A percentile compares a stretch with the other conserved stretches of the same genome.
phyloP scores from a whole-genome alignment of 2,888 invertebrate genomes.

The Saturnia pavonia region DNA sequence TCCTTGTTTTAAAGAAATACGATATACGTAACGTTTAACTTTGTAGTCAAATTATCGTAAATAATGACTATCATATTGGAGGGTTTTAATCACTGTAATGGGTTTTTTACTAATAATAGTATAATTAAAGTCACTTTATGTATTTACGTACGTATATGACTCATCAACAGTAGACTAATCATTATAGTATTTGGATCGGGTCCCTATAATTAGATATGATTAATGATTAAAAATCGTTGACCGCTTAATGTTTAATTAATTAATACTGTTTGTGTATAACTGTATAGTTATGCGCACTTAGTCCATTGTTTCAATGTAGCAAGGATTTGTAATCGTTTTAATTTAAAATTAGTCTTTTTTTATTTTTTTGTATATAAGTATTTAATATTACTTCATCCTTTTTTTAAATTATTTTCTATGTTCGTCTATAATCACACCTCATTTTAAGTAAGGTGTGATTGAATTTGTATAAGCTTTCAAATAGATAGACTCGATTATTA shows the following conservation, averaged over 20 bases:
- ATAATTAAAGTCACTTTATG: background rate
- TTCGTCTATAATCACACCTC: no score
- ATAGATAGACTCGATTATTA: no score
- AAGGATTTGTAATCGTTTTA: background rate
- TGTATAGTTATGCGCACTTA: background rate
- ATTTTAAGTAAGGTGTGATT: no score
- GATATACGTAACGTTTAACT: background rate
- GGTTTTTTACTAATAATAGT: background rate
- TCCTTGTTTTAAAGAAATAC: background rate
- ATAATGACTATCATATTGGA: background rate
- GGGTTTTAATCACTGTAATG: background rate
- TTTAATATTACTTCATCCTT: background rate
- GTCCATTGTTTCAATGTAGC: background rate
- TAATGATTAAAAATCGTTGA: conserved; percentile 13
- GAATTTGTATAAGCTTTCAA: no score
- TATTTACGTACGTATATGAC: background rate
- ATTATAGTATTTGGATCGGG: conserved; percentile 9
- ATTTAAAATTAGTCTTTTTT: background rate
- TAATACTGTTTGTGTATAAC: background rate
- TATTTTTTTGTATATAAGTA: background rate
- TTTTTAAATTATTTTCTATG: no score
- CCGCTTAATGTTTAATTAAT: conserved; percentile 11
- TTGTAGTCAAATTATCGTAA: background rate
- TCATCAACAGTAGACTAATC: conserved; percentile 9
- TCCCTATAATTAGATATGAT: conserved; percentile 1